A percentile compares a stretch with the other conserved stretches of the same genome.
Evolutionary conservation across 2,797 vertebrate genomes (phyloP).

Genomic region (Lepilemur ruficaudatus): DNA sequence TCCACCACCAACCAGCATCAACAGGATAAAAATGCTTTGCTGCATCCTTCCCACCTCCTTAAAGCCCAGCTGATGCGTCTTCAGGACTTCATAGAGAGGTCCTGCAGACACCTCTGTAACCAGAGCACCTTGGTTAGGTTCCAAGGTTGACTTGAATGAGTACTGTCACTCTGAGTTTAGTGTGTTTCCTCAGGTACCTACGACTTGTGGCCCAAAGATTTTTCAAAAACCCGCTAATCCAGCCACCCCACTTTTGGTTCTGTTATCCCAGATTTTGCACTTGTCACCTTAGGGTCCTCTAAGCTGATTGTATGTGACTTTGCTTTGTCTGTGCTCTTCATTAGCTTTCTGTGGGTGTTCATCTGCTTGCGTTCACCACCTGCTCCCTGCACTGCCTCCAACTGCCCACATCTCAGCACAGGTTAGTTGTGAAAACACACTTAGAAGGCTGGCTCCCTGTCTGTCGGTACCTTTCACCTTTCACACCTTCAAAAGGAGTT

Average conservation of each 20-base stretch:
- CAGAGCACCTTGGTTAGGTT: background rate
- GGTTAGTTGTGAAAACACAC: background rate
- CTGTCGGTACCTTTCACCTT: background rate
- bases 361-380: background rate
- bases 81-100: background rate
- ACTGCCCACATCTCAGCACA: background rate
- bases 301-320: background rate
- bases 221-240: background rate
- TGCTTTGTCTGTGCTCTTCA: background rate
- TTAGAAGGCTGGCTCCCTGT: background rate
- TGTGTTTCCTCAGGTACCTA: background rate
- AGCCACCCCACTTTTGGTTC: background rate
- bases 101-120: background rate
- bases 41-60: background rate
- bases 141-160: background rate
- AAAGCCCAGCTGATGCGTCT: background rate
- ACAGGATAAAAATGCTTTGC: background rate
- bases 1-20: background rate
- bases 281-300: background rate
- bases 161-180: background rate
- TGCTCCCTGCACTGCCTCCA: background rate
- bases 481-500: background rate
- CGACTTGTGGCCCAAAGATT: background rate
- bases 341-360: background rate
- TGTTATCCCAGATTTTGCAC: background rate